phyloP scores from a whole-genome alignment of 1,140 invertebrate genomes.

The Ericerus pela region DNA sequence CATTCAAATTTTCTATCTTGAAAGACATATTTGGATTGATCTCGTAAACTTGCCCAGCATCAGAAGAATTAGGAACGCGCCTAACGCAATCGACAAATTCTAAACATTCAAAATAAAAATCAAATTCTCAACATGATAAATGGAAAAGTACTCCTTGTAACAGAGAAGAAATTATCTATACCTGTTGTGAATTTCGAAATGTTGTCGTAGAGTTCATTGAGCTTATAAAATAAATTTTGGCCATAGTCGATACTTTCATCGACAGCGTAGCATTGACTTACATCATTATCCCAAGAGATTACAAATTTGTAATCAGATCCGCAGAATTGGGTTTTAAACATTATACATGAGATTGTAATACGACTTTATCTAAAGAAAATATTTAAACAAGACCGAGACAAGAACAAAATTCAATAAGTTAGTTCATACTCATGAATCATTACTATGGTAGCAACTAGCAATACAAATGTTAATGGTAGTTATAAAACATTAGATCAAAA shows the following conservation, averaged over 20 bases:
- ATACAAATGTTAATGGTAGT: neutral
- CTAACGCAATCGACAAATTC: slow-evolving; percentile 1
- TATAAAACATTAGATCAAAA: neutral
- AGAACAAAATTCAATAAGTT: neutral
- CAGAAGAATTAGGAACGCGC: neutral
- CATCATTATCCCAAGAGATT: neutral
- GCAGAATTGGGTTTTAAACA: slow-evolving; percentile 2
- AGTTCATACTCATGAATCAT: neutral
- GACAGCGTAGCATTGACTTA: neutral
- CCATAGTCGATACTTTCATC: neutral
- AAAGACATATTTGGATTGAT: neutral
- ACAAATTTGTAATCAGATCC: neutral
- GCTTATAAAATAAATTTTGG: neutral
- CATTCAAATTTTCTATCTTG: neutral
- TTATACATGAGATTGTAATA: neutral
- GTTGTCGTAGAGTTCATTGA: neutral
- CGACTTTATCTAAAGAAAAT: too few species aligned
- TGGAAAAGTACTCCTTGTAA: neutral
- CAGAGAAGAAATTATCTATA: neutral
- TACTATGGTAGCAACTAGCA: neutral
- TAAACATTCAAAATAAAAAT: too few species aligned
- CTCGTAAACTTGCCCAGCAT: neutral
- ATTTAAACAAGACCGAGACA: too few species aligned
- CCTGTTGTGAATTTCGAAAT: slow-evolving; percentile 4
- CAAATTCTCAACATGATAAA: neutral